Evolutionary conservation across 2,888 invertebrate species (phyloP), one percentile per base, ranked within the genome.

Genomic region (Anticlea derivata): DNA sequence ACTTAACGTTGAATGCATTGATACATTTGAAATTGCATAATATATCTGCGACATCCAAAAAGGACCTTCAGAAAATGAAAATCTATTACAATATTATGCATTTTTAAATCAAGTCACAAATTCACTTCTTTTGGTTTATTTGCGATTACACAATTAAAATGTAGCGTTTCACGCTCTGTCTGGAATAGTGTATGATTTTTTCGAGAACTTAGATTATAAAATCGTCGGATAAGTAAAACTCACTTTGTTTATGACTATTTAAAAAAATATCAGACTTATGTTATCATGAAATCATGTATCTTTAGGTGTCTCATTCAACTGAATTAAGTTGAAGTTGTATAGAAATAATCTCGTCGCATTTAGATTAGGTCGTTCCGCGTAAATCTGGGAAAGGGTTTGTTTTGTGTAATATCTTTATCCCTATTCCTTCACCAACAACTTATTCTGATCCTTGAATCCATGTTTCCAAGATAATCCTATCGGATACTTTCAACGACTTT

Each of bases 341-440:
- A 58, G 56, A 52, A 53, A 46, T 56, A 56, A 54, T 62, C 60
- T 62, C 62, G 62, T 62, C 62, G 62, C 62, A 62, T 62, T 56
- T 49, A 56, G 44, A 37, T 44, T 44, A 44, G 40, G 23, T 50
- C 12, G 20, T 43, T 38, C 12, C 30, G 31, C 44, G 20, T 12
- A 4, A 23, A 26, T 23, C 29, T 47, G 38, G 53, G 43, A 53
- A 50, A 53, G 51, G 47, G 47, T 48, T 55, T 58, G 48, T 58
- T 57, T 59, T 57, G 57, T 61, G 59, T 53, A 61, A 54, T 48
- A 13, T 43, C 10, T 23, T 31, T 3, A 39, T 54, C 54, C 54
- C 50, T 34, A 11, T 50, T n/a, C 54, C 54, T 50, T 33, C 11
- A 41, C 48, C 44, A 40, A 30, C 39, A 43, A 10, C 29, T 48